Evolutionary conservation across 2,888 invertebrate species (phyloP).

Genomic region (Leucoptera coffeella): DNA sequence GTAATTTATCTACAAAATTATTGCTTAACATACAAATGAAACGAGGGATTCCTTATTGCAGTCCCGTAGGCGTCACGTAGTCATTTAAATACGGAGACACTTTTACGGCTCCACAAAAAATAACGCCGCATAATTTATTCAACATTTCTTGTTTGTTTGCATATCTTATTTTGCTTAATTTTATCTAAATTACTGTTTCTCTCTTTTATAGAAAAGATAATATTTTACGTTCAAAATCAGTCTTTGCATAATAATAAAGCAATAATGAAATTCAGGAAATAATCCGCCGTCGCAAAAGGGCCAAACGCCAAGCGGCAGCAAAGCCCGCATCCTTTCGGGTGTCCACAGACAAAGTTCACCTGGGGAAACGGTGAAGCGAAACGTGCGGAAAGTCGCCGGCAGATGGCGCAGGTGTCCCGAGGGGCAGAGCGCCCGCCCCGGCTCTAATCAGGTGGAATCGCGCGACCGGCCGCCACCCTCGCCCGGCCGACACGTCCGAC

Average conservation of each 20-base stretch:
- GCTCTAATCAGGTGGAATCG: conserved; percentile 47
- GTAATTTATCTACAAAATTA: neutral
- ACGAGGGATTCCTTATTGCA: too few relatives aligned
- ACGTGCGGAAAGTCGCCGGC: conserved; percentile 25
- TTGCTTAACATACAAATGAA: conserved; percentile 5
- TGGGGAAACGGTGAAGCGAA: conserved; percentile 26
- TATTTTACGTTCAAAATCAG: neutral
- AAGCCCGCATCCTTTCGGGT: conserved; percentile 22
- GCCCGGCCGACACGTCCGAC: neutral
- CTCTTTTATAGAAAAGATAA: neutral
- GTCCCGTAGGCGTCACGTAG: too few relatives aligned
- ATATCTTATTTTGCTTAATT: too few relatives aligned
- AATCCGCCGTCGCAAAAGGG: conserved; percentile 12
- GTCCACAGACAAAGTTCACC: conserved; percentile 29
- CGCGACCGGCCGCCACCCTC: conserved; percentile 5
- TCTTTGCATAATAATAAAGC: neutral
- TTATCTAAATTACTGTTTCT: too few relatives aligned
- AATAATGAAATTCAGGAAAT: neutral
- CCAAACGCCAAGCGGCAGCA: conserved; percentile 12
- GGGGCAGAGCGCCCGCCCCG: conserved; percentile 21
- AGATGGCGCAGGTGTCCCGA: conserved; percentile 36
- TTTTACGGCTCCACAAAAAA: too few relatives aligned
- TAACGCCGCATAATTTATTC: too few relatives aligned
- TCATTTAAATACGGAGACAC: too few relatives aligned
- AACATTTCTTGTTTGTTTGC: too few relatives aligned